phyloP scores from a whole-genome alignment of 2,797 vertebrate genomes.

The Gymnopithys bicolor region DNA sequence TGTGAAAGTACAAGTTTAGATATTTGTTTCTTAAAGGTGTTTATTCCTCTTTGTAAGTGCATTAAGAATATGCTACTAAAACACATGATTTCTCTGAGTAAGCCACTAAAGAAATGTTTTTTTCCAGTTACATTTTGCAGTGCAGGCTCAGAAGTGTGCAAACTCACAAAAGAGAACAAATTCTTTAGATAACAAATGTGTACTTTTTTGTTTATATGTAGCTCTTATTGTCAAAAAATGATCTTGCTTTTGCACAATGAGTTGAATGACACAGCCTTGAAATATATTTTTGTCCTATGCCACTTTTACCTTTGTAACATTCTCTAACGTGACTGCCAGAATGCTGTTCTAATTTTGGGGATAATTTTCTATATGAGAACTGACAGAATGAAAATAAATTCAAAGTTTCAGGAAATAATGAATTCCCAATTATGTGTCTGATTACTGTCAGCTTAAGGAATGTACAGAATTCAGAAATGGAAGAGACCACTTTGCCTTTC shows the following conservation, averaged over 20 bases:
- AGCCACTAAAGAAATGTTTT: not conserved
- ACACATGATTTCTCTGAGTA: not conserved
- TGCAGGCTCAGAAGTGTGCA: not conserved
- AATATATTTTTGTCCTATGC: conserved; percentile 27
- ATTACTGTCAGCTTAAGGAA: conserved; percentile 40
- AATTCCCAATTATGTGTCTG: conserved; percentile 50
- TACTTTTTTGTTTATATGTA: conserved; percentile 6
- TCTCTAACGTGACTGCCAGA: conserved; percentile 41
- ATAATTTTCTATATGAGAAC: conserved; percentile 57
- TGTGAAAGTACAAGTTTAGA: not conserved
- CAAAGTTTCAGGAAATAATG: conserved; percentile 59
- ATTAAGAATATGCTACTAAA: not conserved
- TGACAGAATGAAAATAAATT: conserved; percentile 65
- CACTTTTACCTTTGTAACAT: conserved; percentile 49
- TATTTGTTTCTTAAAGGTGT: not conserved
- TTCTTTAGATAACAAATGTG: conserved; percentile 10
- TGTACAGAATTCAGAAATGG: conserved; percentile 4
- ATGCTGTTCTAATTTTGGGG: conserved; percentile 49
- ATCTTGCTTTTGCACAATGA: not conserved
- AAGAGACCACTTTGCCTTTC: conserved; percentile 41
- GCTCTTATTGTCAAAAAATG: conserved; percentile 6
- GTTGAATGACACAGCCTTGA: conserved; percentile 31
- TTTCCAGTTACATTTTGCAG: not conserved
- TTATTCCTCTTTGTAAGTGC: not conserved
- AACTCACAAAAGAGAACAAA: conserved; percentile 25